Evolutionary conservation across 30 jellyfish, hydroid and myxozoan species (phyloP).

Genomic region (Mastigias papua): DNA sequence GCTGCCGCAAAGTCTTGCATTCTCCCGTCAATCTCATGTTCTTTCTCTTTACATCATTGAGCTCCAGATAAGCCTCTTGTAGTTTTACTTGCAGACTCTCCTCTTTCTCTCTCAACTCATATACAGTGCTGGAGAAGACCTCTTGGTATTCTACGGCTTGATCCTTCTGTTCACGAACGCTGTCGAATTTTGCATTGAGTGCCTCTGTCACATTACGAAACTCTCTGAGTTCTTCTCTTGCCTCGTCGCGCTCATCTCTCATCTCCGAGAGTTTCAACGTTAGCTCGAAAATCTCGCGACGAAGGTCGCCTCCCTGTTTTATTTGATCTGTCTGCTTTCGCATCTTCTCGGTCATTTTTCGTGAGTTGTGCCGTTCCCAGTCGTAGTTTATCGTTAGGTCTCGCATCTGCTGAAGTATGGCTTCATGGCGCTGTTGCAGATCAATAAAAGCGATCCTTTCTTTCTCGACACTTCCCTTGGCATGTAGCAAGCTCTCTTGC

Average conservation of each 20-base stretch:
- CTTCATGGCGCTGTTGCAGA: conserved; percentile 77
- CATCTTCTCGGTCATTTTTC: conserved; percentile 77
- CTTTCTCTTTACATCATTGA: conserved; percentile 63
- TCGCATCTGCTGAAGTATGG: conserved; percentile 72
- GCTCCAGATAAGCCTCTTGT: conserved; percentile 56
- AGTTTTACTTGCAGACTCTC: conserved; percentile 45
- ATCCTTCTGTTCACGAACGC: conserved; percentile 77
- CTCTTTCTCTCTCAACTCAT: conserved; percentile 48
- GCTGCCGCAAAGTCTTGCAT: conserved; percentile 63
- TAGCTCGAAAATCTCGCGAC: conserved; percentile 73
- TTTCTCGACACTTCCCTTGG: conserved; percentile 68
- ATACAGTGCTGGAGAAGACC: conserved; percentile 56
- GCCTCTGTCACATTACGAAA: conserved; percentile 90
- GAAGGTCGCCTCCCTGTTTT: conserved; percentile 69
- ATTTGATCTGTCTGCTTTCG: conserved; percentile 73
- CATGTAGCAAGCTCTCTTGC: conserved; percentile 71
- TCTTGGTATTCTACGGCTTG: conserved; percentile 58
- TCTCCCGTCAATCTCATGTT: conserved; percentile 70
- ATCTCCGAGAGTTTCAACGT: conserved; percentile 78
- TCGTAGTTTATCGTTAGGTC: conserved; percentile 92
- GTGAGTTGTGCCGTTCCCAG: conserved; percentile 79
- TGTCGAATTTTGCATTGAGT: conserved; percentile 74
- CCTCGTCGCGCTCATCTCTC: conserved; percentile 80
- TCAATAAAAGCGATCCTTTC: conserved; percentile 46
- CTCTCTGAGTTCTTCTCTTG: conserved; percentile 72